Evolutionary conservation across 2,797 vertebrate species (phyloP).

Genomic region (Jordanella pulchra): DNA sequence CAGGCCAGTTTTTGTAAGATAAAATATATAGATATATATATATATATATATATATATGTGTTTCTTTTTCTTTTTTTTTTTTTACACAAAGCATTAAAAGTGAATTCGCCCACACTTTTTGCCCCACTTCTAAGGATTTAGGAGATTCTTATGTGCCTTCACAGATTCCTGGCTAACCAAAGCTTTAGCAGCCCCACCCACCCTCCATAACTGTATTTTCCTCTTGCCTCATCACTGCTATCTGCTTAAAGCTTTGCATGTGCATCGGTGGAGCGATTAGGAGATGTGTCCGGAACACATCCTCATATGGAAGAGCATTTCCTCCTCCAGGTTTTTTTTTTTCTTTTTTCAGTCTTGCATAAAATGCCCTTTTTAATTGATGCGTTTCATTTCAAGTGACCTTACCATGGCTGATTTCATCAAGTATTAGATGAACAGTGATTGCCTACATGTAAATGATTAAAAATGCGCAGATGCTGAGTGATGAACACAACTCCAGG

Average conservation of each 20-base stretch:
- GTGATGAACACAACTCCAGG: conserved; percentile 55
- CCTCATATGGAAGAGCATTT: conserved; percentile 37
- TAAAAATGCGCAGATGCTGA: conserved; percentile 50
- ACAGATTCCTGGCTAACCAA: conserved; percentile 72
- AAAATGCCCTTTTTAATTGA: conserved; percentile 42
- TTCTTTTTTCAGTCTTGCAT: conserved; percentile 22
- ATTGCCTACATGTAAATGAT: conserved; percentile 63
- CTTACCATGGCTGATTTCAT: conserved; percentile 72
- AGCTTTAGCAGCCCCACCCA: conserved; percentile 46
- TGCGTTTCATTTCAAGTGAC: conserved; percentile 77
- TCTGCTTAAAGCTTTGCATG: conserved; percentile 76
- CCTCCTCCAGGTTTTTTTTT: conserved; percentile 28
- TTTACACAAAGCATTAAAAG: conserved; percentile 35
- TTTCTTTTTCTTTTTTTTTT: too few species aligned
- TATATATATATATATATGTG: too few species aligned
- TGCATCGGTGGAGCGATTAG: conserved; percentile 43
- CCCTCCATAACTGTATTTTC: conserved; percentile 4
- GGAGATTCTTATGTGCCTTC: conserved; percentile 74
- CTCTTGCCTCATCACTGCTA: conserved; percentile 37
- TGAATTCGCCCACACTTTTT: conserved; percentile 38
- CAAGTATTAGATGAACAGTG: conserved; percentile 53
- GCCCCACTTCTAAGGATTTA: conserved; percentile 61
- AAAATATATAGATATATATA: too few species aligned
- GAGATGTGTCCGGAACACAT: conserved; percentile 40
- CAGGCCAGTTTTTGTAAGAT: too few species aligned